These are phyloP conservation scores for Dryadula phaetusa DNA, from an alignment of 2,888 invertebrate genomes.

Conservation along the genomic window DNA sequence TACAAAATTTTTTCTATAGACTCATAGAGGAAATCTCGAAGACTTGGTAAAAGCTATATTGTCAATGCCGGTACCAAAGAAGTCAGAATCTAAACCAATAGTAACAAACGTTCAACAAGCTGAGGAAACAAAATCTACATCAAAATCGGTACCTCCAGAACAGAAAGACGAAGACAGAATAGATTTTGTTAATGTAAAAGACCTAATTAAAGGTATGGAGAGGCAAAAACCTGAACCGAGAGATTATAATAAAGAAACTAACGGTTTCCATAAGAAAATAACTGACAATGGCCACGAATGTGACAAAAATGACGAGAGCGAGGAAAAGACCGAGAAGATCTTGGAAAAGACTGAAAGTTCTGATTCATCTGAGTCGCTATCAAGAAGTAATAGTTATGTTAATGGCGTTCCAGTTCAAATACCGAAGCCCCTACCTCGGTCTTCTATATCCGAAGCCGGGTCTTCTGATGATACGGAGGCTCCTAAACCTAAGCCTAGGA, in stretches of 20 bases:
- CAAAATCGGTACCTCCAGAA: conserved; percentile 53
- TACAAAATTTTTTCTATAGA: conserved; percentile 65
- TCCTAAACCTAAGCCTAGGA: conserved; percentile 88
- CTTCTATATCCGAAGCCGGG: conserved; percentile 89
- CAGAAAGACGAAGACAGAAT: conserved; percentile 77
- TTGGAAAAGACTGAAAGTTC: conserved; percentile 67
- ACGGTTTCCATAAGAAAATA: conserved; percentile 71
- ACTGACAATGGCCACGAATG: conserved; percentile 67
- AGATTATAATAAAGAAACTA: conserved; percentile 64
- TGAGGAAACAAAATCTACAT: conserved; percentile 60
- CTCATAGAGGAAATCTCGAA: conserved; percentile 84
- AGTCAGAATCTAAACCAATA: conserved; percentile 63
- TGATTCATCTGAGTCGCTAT: conserved; percentile 68
- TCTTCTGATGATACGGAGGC: conserved; percentile 77
- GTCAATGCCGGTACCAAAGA: conserved; percentile 75
- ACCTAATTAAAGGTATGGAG: conserved; percentile 87
- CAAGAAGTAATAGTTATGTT: conserved; percentile 72
- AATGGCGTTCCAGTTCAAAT: conserved; percentile 82
- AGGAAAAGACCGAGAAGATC: conserved; percentile 51
- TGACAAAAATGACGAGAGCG: conserved; percentile 53
- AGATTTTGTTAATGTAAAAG: conserved; percentile 84
- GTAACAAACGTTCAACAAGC: conserved; percentile 50
- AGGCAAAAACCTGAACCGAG: conserved; percentile 65
- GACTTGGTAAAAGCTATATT: conserved; percentile 75
- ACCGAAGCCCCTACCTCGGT: conserved; percentile 92